Percentiles rank a stretch among this genome's conserved stretches.
Evolutionary conservation across 2,888 invertebrate species (phyloP).

Genomic region (Tuberolachnus salignus): DNA sequence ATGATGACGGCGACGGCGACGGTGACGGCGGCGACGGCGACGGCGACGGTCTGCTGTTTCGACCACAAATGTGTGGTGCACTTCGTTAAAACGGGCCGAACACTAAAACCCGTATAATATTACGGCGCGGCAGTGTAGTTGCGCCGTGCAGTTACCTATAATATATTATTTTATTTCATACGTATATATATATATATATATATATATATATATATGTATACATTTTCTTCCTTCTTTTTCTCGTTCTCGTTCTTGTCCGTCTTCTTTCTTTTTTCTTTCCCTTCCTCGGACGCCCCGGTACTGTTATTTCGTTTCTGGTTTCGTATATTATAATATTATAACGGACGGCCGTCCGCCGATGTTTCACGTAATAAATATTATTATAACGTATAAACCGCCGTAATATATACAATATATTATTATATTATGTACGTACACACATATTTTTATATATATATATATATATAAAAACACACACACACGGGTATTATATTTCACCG

Average conservation of each 20-base stretch:
- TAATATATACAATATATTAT: neutral
- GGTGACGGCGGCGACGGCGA: slow-evolving; percentile 14
- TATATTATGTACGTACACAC: no score
- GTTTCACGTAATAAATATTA: slow-evolving; percentile 25
- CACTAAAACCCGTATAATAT: slow-evolving; percentile 22
- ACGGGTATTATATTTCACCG: no score
- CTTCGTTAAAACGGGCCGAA: slow-evolving; percentile 40
- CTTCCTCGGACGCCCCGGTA: slow-evolving; percentile 31
- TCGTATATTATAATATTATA: slow-evolving; percentile 7
- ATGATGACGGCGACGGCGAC: slow-evolving; percentile 15
- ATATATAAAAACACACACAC: no score
- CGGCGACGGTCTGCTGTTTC: slow-evolving; percentile 16
- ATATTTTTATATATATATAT: no score
- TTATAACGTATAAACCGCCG: slow-evolving; percentile 15
- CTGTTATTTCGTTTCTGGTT: slow-evolving; percentile 55
- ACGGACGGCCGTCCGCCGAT: slow-evolving; percentile 38
- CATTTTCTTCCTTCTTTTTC: neutral
- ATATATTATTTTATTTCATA: no score
- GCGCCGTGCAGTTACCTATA: no score
- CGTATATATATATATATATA: no score
- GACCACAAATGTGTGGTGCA: slow-evolving; percentile 13
- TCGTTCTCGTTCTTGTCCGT: no score
- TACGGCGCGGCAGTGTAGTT: no score
- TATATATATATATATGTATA: slow-evolving; percentile 6
- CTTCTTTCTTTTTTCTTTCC: no score